Conservation (phyloP, 2,797 vertebrate species). For the Chrysocyon brachyurus region DNA sequence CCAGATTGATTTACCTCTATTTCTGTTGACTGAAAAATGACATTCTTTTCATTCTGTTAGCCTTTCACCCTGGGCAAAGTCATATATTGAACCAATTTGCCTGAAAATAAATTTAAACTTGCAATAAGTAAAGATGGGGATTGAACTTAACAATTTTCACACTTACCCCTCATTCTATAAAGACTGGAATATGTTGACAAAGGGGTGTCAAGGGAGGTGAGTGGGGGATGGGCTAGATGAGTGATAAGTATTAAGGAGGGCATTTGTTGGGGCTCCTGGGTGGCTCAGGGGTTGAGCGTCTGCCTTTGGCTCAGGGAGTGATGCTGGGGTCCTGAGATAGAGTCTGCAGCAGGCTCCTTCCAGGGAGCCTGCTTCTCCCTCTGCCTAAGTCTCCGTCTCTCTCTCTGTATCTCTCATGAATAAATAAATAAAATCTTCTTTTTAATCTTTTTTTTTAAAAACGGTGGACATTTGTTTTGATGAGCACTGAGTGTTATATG, state of each 20-base stretch:
- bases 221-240: background rate
- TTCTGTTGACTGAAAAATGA: conserved; percentile 66
- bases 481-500: background rate
- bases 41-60: conserved; percentile 24
- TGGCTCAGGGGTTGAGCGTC: no score
- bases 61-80: conserved; percentile 58
- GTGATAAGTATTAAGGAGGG: background rate
- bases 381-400: no score
- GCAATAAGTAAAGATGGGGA: background rate
- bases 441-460: background rate
- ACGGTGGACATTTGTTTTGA: background rate
- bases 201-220: background rate
- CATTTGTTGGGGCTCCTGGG: background rate
- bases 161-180: background rate
- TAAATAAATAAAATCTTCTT: no score
- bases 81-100: conserved; percentile 30
- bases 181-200: background rate
- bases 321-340: no score
- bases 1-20: conserved; percentile 81
- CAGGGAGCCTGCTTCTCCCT: no score
- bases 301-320: no score
- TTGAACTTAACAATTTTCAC: background rate
- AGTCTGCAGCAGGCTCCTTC: no score
- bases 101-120: background rate
- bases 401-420: no score